Evolutionary conservation across 2,797 vertebrate genomes (phyloP).

Genomic region (Holocentrus rufus): DNA sequence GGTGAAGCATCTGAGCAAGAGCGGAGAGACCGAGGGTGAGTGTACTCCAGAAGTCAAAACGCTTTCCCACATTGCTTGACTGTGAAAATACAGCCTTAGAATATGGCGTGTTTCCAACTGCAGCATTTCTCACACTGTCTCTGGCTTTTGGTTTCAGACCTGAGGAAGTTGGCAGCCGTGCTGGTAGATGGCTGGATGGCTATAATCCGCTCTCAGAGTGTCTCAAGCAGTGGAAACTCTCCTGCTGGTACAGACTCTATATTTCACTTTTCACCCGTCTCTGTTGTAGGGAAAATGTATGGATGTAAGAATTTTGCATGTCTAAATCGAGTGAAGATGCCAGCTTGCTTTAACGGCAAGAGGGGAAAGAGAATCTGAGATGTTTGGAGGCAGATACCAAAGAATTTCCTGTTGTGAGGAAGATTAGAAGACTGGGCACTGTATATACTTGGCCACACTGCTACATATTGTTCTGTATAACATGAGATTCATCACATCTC

Average conservation of each 20-base stretch:
- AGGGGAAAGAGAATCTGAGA: too few relatives aligned
- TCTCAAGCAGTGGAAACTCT: conserved; percentile 76
- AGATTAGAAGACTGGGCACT: too few relatives aligned
- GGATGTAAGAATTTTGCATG: too few relatives aligned
- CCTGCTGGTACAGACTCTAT: conserved; percentile 65
- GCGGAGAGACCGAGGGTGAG: conserved; percentile 91
- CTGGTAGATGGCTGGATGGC: conserved; percentile 97
- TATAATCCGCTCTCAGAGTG: conserved; percentile 93
- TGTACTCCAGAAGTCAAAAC: neutral
- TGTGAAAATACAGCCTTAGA: neutral
- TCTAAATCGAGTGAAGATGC: too few relatives aligned
- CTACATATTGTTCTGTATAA: too few relatives aligned
- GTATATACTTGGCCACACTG: too few relatives aligned
- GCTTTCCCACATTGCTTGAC: neutral
- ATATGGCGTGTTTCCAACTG: neutral
- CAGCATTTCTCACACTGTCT: neutral
- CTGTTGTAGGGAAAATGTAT: too few relatives aligned
- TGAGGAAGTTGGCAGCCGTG: conserved; percentile 89
- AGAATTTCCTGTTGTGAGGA: too few relatives aligned
- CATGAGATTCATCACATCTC: too few relatives aligned
- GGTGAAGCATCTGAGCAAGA: conserved; percentile 96
- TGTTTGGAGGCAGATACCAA: too few relatives aligned
- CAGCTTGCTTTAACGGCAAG: too few relatives aligned
- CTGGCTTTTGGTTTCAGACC: conserved; percentile 75
- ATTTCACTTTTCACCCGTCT: neutral